These are phyloP conservation scores for Andrena fulva DNA, from an alignment of 2,888 invertebrate species.

Conservation along the genomic window DNA sequence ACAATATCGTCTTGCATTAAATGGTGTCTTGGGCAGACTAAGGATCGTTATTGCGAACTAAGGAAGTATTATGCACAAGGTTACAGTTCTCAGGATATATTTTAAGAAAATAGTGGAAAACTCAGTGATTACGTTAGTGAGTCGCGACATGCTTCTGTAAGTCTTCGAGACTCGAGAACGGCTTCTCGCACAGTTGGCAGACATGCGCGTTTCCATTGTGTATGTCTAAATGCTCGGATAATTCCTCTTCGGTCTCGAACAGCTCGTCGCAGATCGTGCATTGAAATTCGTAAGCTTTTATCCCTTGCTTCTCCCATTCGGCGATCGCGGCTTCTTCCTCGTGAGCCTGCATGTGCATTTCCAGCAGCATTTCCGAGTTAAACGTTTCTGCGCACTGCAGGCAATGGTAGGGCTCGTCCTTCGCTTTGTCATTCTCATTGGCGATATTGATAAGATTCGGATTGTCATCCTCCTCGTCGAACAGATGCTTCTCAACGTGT, in stretches of 20 bases:
- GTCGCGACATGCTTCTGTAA: conserved; percentile 80
- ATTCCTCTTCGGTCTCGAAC: conserved; percentile 75
- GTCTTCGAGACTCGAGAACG: conserved; percentile 78
- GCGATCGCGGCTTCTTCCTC: conserved; percentile 80
- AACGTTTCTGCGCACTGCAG: conserved; percentile 77
- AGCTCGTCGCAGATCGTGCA: conserved; percentile 80
- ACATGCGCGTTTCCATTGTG: conserved; percentile 79
- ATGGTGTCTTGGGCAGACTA: neutral
- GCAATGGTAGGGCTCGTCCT: conserved; percentile 71
- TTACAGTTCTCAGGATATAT: neutral
- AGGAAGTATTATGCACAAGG: conserved; percentile 9
- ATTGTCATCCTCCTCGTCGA: conserved; percentile 81
- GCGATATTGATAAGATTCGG: conserved; percentile 79
- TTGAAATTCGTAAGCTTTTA: conserved; percentile 69
- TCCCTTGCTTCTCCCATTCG: conserved; percentile 78
- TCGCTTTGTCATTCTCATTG: conserved; percentile 58
- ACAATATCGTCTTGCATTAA: conserved; percentile 1
- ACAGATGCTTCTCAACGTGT: conserved; percentile 81
- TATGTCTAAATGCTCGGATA: conserved; percentile 79
- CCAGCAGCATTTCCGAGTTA: conserved; percentile 76
- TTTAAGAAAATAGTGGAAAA: conserved; percentile 1
- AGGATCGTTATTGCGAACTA: neutral
- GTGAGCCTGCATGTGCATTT: conserved; percentile 81
- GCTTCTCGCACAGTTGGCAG: conserved; percentile 81
- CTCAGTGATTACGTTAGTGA: conserved; percentile 71